Base-by-base conservation (phyloP, 30 jellyfish, hydroid and myxozoan genomes). In the Aurelia sp. region DNA sequence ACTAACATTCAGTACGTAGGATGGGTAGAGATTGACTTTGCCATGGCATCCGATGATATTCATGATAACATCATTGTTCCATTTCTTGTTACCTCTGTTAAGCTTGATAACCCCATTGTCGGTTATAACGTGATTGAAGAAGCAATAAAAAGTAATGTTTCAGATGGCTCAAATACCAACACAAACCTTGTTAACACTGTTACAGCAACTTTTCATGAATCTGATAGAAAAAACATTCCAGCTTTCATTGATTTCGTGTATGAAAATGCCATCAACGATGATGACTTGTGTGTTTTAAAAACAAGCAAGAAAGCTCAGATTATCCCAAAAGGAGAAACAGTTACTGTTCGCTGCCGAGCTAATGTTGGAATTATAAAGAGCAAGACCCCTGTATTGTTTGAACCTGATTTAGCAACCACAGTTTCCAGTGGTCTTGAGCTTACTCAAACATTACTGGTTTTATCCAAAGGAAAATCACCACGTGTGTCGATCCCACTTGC, bases 1-100 rank as follows among this genome's bases (percentile, higher is more conserved):
- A 79, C 80, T 18, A 61, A 33, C 64, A 62, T 79, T 22, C 90
- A 38, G 51, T 79, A 79, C 38, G 2, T 79, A 21, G 91, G 33
- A 27, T 27, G 33, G 33, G 33, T 27, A 27, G 33, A 27, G 33
- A 27, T 27, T 27, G 33, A 27, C 33, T 27, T 27, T 27, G 33
- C 33, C 33, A 27, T 27, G 33, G 33, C 33, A 27, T 27, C 33
- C 2, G 33, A 27, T 27, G 33, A 27, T 27, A 27, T 2, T 1
- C 33, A 27, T 27, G 33, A 27, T 27, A 27, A 27, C 33, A 27
- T 27, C 33, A 27, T 27, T 27, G 33, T 27, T 27, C 33, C 33
- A 27, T 27, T 27, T 27, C 33, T 27, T 2, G 33, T 27, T 27
- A 27, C 33, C 33, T 27, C 33, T 27, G 33, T 27, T 27, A 27